Evolutionary conservation across 2,888 invertebrate genomes (phyloP), one percentile per base, ranked within the genome.

Genomic region (Drosophila paracracens): DNA sequence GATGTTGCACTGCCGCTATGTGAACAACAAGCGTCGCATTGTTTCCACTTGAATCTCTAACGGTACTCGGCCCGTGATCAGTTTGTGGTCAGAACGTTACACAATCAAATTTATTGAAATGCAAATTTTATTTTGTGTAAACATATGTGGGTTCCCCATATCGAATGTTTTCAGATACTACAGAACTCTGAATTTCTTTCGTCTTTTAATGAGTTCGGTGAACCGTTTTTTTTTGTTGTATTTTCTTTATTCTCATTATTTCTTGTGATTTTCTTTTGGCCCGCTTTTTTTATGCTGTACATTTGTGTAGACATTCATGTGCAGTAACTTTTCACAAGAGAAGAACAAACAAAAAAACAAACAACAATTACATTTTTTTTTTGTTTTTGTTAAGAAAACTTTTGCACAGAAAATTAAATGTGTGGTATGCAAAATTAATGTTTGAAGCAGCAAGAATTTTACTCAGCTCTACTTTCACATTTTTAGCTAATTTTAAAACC

Each of bases 101-200:
- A 86, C 78, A 76, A 78, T 80, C 68, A 62, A 70, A 76, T 48
- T 76, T 86, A 86, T 89, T 86, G 73, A 86, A 81, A 86, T 89
- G 85, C 90, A 80, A 86, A 89, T 88, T 73, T 50, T 65, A 68
- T 69, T 57, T 43, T 56, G 16, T 53, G 16, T 16, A 27, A 31
- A 36, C 36, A n/a, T 13, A 38, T 29, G 13, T 36, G 11, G n/a
- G 43, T 18, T 35, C 27, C 56, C 35, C 43, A 21, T 2, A 27
- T 11, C 16, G 21, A 10, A 7, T 50, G 11, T 58, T 52, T 70
- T 51, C 60, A 60, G 27, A 63, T 63, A 40, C 38, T 40, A 68
- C 73, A 46, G 36, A 66, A 77, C 59, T 31, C 16, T 69, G 60
- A 68, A 70, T 73, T 57, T 57, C 70, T 74, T 61, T 57, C 68